A percentile compares a stretch with the other conserved stretches of the same genome.
Conservation (phyloP, 1,140 invertebrate genomes). For the Diorhabda sublineata region DNA sequence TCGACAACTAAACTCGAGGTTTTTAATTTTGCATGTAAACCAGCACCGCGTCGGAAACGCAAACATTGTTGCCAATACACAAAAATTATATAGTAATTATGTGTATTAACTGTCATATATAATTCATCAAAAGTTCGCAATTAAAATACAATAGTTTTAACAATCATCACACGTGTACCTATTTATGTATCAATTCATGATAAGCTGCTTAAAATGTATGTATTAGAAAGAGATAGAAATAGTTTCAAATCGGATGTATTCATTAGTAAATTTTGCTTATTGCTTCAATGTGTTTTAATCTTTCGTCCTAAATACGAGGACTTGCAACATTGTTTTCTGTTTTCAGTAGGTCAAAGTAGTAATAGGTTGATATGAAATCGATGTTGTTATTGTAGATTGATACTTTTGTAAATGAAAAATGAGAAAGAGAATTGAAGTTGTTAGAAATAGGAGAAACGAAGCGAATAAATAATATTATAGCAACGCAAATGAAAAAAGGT, state of each 20-base stretch:
- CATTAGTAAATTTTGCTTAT: slow-evolving; percentile 34
- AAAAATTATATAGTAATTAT: not conserved
- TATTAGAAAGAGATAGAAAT: slow-evolving; percentile 27
- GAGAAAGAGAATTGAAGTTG: not conserved
- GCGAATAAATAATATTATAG: no score
- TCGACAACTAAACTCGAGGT: slow-evolving; percentile 28
- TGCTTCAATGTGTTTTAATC: slow-evolving; percentile 23
- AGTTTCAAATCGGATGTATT: slow-evolving; percentile 25
- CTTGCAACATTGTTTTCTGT: not conserved
- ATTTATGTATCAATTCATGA: no score
- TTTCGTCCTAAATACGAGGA: slow-evolving; percentile 1
- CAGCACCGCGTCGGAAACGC: slow-evolving; percentile 27
- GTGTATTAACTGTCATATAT: no score
- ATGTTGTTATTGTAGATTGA: not conserved
- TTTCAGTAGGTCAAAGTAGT: not conserved
- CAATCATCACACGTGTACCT: no score
- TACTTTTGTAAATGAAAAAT: not conserved
- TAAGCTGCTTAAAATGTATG: no score
- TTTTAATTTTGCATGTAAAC: slow-evolving; percentile 35
- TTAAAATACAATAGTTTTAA: no score
- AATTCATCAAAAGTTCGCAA: no score
- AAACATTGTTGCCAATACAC: slow-evolving; percentile 22
- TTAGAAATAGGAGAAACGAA: no score
- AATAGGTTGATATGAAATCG: not conserved
- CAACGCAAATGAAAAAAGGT: no score